Base-by-base conservation (phyloP, 2,113 vertebrate genomes). In the Talpa occidentalis region DNA sequence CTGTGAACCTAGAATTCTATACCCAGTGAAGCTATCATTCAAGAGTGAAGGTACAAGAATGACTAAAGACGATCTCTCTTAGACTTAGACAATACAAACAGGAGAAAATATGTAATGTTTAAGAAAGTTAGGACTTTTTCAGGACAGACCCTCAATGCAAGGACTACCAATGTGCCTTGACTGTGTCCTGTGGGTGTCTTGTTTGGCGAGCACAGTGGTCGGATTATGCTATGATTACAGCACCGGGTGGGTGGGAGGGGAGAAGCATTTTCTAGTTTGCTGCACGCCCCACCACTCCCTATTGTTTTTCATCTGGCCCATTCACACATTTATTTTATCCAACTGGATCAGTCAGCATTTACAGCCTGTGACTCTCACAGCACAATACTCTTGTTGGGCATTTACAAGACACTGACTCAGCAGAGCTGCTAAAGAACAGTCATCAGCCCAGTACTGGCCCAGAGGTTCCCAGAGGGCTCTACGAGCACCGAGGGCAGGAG, bases 11-110 rank as follows among this genome's bases (percentile, higher is more conserved):
- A 93, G 66, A 95, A 47, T 96, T 96, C 84, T 93, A 95, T 95
- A 95, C 92, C 88, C 94, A 96, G 87, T 76, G 91, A 90, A 90
- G 12, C 52, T 95, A 90, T 76, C 97, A 93, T 37, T 70, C n/a
- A 84, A 93, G 15, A 73, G 12, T 64, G 28, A 86, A 44, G n/a
- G 32, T 15, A 66, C n/a, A 92, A 30, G n/a, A n/a, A 86, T 70
- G 56, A n/a, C 59, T 78, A 62, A 85, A 94, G 81, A 19, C 44
- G 6, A 1, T 22, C 10, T 78, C 78, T 74, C 24, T 87, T 83
- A 87, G n/a, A 26, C 5, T 88, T 26, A 80, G 35, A 21, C 17
- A 78, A 59, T 22, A 66, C 30, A 49, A 16, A 40, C 40, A 72
- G 79, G 44, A 92, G 67, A 94, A 91, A 93, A 89, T 74, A 72